Evolutionary conservation across 2,113 vertebrate species (phyloP).

Genomic region (Lamprotornis superbus): DNA sequence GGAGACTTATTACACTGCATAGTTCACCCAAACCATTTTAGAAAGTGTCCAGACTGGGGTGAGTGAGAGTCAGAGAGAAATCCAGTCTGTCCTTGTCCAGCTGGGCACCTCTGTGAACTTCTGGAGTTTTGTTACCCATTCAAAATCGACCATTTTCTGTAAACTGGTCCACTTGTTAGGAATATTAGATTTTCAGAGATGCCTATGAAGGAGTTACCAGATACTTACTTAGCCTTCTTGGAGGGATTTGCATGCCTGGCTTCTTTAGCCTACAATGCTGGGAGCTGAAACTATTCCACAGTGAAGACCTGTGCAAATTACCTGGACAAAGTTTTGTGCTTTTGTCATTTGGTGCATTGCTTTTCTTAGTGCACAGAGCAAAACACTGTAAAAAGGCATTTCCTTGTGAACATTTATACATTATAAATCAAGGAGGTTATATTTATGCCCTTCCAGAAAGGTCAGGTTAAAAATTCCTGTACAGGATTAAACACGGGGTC

Average conservation of each 20-base stretch:
- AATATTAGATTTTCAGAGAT: background rate
- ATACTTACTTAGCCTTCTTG: background rate
- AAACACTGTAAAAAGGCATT: background rate
- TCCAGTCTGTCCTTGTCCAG: background rate
- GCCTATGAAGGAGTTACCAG: background rate
- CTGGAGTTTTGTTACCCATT: background rate
- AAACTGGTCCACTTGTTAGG: fast-evolving
- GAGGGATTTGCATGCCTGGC: background rate
- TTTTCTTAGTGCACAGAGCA: background rate
- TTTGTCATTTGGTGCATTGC: background rate
- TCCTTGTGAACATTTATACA: background rate
- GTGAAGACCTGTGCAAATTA: background rate
- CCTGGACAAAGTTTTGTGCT: background rate
- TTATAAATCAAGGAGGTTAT: background rate
- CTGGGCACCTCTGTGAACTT: background rate
- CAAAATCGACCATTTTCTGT: too few relatives aligned
- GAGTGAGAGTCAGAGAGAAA: background rate
- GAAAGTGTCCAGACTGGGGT: background rate
- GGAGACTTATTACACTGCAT: background rate
- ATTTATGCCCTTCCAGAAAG: background rate
- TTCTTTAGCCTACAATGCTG: background rate
- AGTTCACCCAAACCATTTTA: background rate
- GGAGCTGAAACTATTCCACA: background rate
- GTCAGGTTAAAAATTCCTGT: background rate
- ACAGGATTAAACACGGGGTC: background rate